Conservation (phyloP, 2,113 vertebrate species). For the Tragelaphus scriptus region DNA sequence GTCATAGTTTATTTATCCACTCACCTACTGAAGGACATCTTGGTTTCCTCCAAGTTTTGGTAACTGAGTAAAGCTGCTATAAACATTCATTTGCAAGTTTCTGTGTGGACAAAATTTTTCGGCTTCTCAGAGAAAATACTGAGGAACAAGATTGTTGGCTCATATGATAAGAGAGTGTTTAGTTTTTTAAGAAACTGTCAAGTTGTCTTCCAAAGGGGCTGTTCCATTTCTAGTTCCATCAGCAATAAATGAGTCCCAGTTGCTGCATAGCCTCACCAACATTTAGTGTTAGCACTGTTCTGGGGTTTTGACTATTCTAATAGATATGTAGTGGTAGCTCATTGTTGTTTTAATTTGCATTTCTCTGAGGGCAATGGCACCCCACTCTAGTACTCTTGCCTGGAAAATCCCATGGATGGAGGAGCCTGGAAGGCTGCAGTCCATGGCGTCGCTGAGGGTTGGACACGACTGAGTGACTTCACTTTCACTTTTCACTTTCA, state of each 20-base stretch:
- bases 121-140: background rate
- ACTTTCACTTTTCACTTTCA: too few species aligned
- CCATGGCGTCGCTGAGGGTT: too few species aligned
- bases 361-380: background rate
- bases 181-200: background rate
- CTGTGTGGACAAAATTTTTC: background rate
- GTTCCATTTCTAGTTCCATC: background rate
- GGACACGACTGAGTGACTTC: too few species aligned
- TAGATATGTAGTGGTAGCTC: background rate
- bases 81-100: background rate
- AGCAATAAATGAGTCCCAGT: background rate
- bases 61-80: background rate
- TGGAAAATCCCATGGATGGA: too few species aligned
- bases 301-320: background rate
- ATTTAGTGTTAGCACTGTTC: background rate
- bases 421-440: too few species aligned
- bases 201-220: background rate
- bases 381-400: too few species aligned
- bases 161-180: background rate
- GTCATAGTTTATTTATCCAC: background rate
- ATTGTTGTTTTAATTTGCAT: background rate
- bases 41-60: background rate
- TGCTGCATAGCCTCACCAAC: background rate
- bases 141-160: background rate
- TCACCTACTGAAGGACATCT: background rate